These are phyloP conservation scores for Corythaeola cristata DNA, from an alignment of 2,113 vertebrate species.

Conservation along the genomic window DNA sequence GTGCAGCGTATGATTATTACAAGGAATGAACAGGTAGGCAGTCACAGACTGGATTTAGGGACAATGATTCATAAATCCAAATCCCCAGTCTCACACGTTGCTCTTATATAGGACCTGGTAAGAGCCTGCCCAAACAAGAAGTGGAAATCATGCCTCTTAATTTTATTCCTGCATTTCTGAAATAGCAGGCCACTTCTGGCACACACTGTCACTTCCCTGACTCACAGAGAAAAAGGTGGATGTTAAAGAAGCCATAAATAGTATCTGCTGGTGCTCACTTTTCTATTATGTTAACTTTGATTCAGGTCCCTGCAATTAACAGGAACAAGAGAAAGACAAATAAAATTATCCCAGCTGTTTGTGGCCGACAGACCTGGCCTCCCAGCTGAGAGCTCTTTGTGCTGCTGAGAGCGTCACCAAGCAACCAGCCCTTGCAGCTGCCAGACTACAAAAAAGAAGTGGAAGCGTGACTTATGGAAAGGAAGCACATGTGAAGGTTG, in stretches of 20 bases:
- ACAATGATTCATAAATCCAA: constrained; percentile 7
- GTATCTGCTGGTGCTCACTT: constrained; percentile 37
- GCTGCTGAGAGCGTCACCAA: constrained; percentile 89
- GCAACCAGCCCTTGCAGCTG: constrained; percentile 92
- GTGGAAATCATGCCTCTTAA: background rate
- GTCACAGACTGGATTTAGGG: background rate
- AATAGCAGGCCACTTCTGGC: background rate
- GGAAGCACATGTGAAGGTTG: constrained; percentile 69
- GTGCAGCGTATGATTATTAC: background rate
- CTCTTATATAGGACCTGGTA: background rate
- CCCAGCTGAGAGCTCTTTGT: constrained; percentile 94
- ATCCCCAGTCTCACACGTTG: background rate
- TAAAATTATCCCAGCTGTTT: constrained; percentile 81
- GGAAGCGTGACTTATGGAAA: constrained; percentile 76
- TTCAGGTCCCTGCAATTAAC: constrained; percentile 68
- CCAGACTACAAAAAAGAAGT: constrained; percentile 57
- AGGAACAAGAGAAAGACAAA: constrained; percentile 75
- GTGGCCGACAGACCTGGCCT: constrained; percentile 82
- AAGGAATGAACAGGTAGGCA: background rate
- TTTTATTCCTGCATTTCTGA: background rate
- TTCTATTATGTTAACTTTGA: constrained; percentile 67
- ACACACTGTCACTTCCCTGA: background rate
- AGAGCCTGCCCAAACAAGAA: background rate
- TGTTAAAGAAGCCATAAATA: constrained; percentile 33
- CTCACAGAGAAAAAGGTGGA: background rate